phyloP scores from a whole-genome alignment of 2,113 vertebrate genomes.

The Chlamydotis undulata region DNA sequence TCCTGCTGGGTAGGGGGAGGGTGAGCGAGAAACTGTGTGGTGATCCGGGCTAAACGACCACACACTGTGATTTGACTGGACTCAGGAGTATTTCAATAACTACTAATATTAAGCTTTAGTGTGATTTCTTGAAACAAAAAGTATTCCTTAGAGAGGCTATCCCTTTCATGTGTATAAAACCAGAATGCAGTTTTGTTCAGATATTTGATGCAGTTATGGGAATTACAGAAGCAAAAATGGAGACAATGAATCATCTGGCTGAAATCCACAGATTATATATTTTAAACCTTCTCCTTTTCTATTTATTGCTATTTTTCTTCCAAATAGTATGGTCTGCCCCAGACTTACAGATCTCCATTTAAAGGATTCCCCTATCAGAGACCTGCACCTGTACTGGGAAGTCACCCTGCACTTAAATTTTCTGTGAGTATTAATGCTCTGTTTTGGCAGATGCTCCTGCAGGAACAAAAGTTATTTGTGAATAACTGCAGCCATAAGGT shows the following conservation, averaged over 20 bases:
- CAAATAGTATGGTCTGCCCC: background rate
- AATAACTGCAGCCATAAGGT: background rate
- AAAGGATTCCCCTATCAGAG: slow-evolving; percentile 56
- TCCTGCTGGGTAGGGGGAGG: too few relatives aligned
- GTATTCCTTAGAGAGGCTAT: background rate
- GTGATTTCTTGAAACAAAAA: slow-evolving; percentile 49
- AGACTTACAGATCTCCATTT: slow-evolving; percentile 51
- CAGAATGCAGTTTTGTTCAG: background rate
- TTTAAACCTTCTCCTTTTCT: background rate
- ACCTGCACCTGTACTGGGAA: background rate
- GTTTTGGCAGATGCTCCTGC: background rate
- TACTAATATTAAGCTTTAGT: slow-evolving; percentile 16
- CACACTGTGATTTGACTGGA: background rate
- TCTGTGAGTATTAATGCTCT: background rate
- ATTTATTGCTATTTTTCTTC: background rate
- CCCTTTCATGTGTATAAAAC: background rate
- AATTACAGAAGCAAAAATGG: slow-evolving; percentile 18
- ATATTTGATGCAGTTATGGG: background rate
- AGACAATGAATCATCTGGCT: slow-evolving; percentile 29
- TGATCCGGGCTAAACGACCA: too few relatives aligned
- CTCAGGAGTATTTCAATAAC: slow-evolving; percentile 19
- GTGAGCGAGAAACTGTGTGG: too few relatives aligned
- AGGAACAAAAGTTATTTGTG: background rate
- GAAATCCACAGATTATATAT: background rate
- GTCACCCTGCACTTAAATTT: background rate